These are phyloP conservation scores for Elysia chlorotica DNA, from an alignment of 1,140 invertebrate species.

Conservation along the genomic window DNA sequence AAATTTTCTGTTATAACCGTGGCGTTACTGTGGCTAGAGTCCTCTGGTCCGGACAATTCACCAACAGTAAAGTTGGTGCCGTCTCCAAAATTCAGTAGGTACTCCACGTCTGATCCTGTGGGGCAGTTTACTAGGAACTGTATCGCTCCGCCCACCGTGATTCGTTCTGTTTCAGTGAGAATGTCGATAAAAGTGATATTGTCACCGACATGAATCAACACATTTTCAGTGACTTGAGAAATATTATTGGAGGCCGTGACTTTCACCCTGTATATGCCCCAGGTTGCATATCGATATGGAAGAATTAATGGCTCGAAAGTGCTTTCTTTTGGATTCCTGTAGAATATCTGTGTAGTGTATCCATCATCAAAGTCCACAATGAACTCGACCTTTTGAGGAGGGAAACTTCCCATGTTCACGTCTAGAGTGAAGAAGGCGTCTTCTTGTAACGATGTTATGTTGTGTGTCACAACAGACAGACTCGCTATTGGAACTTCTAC, in stretches of 20 bases:
- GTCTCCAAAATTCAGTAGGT: conserved; percentile 49
- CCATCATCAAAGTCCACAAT: conserved; percentile 44
- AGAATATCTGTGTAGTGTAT: conserved; percentile 1
- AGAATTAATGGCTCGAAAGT: conserved; percentile 31
- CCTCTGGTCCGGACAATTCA: conserved; percentile 7
- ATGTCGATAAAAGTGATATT: conserved; percentile 56
- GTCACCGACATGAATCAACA: conserved; percentile 48
- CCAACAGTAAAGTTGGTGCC: conserved; percentile 32
- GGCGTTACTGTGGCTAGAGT: background rate
- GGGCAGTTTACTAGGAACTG: conserved; percentile 38
- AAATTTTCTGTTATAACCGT: conserved; percentile 9
- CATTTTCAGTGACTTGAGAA: conserved; percentile 19
- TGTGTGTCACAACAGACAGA: conserved; percentile 28
- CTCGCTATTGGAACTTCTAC: conserved; percentile 47
- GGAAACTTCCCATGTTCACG: conserved; percentile 33
- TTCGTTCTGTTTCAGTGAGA: conserved; percentile 34
- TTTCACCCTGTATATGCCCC: conserved; percentile 52
- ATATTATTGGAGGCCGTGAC: conserved; percentile 51
- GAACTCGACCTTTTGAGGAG: conserved; percentile 34
- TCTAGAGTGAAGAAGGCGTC: conserved; percentile 35
- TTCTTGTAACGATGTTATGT: conserved; percentile 37
- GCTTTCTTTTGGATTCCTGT: conserved; percentile 27
- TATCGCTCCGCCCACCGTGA: conserved; percentile 27
- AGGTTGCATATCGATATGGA: conserved; percentile 42
- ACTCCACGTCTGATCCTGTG: conserved; percentile 48